These are phyloP conservation scores for Lasioglossum malachurum DNA, from an alignment of 2,888 invertebrate species.

Conservation along the genomic window DNA sequence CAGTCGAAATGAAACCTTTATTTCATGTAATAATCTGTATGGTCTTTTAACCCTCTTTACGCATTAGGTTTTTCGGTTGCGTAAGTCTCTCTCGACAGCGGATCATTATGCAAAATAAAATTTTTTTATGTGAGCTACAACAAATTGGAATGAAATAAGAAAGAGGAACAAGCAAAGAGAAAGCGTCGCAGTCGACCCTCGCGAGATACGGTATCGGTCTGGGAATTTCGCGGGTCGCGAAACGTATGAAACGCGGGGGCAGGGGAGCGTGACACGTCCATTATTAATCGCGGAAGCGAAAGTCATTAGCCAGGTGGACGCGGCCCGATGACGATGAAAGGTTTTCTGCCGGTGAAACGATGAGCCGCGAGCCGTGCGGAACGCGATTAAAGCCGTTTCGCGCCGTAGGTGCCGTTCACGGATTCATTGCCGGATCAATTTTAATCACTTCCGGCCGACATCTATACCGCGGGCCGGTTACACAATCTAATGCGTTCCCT, in stretches of 20 bases:
- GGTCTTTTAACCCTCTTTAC: too few species aligned
- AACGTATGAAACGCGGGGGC: background rate
- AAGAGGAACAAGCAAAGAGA: background rate
- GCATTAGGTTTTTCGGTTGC: too few species aligned
- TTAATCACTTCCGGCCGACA: conserved; percentile 52
- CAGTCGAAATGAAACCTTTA: too few species aligned
- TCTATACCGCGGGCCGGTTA: conserved; percentile 36
- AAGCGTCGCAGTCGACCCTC: background rate
- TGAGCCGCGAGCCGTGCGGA: conserved; percentile 9
- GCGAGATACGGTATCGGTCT: background rate
- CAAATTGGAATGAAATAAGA: too few species aligned
- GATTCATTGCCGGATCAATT: conserved; percentile 63
- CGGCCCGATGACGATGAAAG: conserved; percentile 29
- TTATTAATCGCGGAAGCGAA: conserved; percentile 25
- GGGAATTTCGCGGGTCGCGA: background rate
- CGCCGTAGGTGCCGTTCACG: conserved; percentile 45
- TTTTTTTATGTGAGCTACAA: too few species aligned
- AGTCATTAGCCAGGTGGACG: conserved; percentile 30
- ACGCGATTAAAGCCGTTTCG: conserved; percentile 51
- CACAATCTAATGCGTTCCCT: conserved; percentile 57
- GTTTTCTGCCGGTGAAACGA: conserved; percentile 28
- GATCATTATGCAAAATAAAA: too few species aligned
- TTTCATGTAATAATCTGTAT: too few species aligned
- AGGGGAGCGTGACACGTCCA: conserved; percentile 6
- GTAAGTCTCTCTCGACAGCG: too few species aligned